These are phyloP conservation scores for Helleia helle DNA, from an alignment of 2,888 invertebrate species.

Conservation along the genomic window DNA sequence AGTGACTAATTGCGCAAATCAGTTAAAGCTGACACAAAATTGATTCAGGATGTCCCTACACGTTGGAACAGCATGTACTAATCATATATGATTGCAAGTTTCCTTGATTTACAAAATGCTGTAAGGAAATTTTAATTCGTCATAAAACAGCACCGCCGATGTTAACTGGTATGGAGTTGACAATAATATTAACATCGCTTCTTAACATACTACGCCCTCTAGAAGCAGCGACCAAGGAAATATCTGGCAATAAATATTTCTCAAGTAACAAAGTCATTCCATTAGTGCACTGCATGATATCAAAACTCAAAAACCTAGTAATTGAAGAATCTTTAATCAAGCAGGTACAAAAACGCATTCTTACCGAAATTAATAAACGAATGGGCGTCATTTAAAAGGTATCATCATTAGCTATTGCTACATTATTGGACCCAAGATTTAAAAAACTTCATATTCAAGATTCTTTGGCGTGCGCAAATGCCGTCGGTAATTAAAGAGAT, in stretches of 20 bases:
- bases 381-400: no score
- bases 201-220: conserved; percentile 26
- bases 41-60: conserved; percentile 25
- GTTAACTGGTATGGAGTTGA: conserved; percentile 27
- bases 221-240: conserved; percentile 33
- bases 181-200: conserved; percentile 23
- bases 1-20: conserved; percentile 25
- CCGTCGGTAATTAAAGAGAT: no score
- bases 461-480: no score
- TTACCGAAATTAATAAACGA: no score
- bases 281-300: conserved; percentile 22
- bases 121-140: conserved; percentile 28
- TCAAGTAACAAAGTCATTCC: conserved; percentile 26
- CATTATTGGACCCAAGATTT: no score
- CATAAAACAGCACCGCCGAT: conserved; percentile 23
- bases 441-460: no score
- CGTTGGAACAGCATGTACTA: conserved; percentile 26
- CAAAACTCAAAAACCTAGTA: conserved; percentile 16
- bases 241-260: conserved; percentile 32
- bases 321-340: conserved; percentile 21
- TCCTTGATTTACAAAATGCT: conserved; percentile 26
- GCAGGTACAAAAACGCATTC: conserved; percentile 18
- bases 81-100: conserved; percentile 31
- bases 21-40: conserved; percentile 21
- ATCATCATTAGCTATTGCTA: no score